phyloP scores from a whole-genome alignment of 2,888 invertebrate genomes.

The Aquatica leii region DNA sequence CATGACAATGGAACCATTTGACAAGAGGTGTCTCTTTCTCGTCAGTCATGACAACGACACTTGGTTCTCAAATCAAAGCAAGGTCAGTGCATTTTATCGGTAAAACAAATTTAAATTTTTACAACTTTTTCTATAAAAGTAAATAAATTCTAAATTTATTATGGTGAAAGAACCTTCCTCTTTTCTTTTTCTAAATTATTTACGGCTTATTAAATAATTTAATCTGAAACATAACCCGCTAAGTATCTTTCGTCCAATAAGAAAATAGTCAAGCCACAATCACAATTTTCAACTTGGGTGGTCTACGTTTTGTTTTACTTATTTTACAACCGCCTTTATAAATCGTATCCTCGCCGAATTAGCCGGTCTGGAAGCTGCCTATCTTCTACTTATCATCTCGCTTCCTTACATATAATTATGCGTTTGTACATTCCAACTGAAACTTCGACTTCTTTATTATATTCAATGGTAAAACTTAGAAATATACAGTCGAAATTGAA shows the following conservation, averaged over 20 bases:
- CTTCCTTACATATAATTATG: constrained; percentile 46
- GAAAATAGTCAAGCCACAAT: constrained; percentile 44
- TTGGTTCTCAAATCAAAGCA: constrained; percentile 12
- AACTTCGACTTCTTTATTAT: constrained; percentile 15
- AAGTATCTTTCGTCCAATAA: constrained; percentile 17
- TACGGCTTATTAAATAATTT: constrained; percentile 13
- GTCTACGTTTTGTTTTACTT: constrained; percentile 61
- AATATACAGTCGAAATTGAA: background rate
- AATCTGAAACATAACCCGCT: constrained; percentile 8
- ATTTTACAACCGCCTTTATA: constrained; percentile 47
- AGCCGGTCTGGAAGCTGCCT: constrained; percentile 43
- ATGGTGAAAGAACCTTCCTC: constrained; percentile 1
- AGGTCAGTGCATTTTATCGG: no score
- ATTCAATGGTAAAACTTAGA: background rate
- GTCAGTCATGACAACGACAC: constrained; percentile 46
- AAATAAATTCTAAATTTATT: constrained; percentile 8
- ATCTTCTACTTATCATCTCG: constrained; percentile 47
- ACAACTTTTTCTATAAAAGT: no score
- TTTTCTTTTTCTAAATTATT: background rate
- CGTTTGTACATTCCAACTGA: constrained; percentile 34
- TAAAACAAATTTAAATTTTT: no score
- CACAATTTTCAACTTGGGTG: constrained; percentile 60
- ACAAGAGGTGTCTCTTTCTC: constrained; percentile 48
- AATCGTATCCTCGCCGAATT: constrained; percentile 45
- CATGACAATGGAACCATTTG: constrained; percentile 48